phyloP scores from a whole-genome alignment of 2,113 vertebrate species.

The Xiphophorus couchianus region DNA sequence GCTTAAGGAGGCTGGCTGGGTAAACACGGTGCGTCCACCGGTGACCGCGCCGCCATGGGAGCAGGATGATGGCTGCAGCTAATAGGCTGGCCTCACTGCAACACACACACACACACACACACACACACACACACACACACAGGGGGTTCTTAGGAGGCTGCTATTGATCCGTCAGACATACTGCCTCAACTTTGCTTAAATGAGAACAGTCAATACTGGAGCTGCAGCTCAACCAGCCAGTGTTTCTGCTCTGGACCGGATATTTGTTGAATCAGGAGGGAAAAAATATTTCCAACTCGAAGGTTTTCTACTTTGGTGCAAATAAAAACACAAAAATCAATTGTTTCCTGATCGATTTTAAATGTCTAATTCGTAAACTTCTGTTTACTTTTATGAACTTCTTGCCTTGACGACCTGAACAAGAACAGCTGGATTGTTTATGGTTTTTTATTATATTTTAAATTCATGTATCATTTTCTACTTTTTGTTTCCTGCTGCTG shows the following conservation, averaged over 20 bases:
- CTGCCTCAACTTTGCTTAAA: conserved; percentile 49
- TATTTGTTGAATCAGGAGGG: conserved; percentile 9
- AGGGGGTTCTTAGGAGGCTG: conserved; percentile 18
- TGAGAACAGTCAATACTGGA: conserved; percentile 59
- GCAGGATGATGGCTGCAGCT: conserved; percentile 61
- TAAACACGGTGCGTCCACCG: conserved; percentile 48
- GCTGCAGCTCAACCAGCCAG: conserved; percentile 33
- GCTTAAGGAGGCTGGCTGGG: conserved; percentile 41
- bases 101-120: conserved; percentile 8
- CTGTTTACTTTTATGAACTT: neutral
- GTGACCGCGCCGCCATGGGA: conserved; percentile 44
- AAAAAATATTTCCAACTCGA: neutral
- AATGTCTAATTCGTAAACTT: neutral
- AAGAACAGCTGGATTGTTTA: neutral
- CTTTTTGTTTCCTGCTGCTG: neutral
- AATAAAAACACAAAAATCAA: neutral
- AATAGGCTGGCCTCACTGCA: conserved; percentile 36
- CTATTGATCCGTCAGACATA: conserved; percentile 52
- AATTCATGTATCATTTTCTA: neutral
- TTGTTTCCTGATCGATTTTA: neutral
- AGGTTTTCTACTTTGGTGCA: neutral
- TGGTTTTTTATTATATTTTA: neutral
- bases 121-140: conserved; percentile 9
- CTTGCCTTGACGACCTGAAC: no score
- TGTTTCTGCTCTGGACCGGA: conserved; percentile 41